A percentile compares a stretch with the other conserved stretches of the same genome.
These are phyloP conservation scores for Propithecus perrieri DNA, from an alignment of 2,797 vertebrate genomes.

Conservation along the genomic window DNA sequence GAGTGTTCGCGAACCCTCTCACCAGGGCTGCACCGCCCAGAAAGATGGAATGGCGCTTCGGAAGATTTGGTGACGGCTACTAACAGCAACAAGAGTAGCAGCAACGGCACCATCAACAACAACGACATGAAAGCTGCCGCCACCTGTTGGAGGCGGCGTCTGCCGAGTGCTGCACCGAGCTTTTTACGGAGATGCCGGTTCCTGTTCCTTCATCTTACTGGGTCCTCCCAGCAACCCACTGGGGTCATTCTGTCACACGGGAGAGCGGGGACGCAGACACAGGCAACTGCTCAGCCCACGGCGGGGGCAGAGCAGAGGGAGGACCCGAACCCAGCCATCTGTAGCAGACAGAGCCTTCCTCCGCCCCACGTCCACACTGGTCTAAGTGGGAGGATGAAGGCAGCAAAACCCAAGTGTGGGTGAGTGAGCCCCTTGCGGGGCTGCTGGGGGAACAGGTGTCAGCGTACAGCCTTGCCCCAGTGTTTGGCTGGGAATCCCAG, in stretches of 20 bases:
- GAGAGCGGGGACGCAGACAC: not conserved
- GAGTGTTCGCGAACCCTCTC: not conserved
- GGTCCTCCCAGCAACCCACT: not conserved
- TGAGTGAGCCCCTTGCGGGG: rapidly evolving
- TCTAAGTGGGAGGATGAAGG: not conserved
- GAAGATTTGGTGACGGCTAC: not conserved
- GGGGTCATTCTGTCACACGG: not conserved
- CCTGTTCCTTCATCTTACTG: not conserved
- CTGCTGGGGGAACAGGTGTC: not conserved
- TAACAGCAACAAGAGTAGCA: not conserved
- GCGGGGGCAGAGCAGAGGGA: not conserved
- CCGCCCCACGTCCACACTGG: rapidly evolving
- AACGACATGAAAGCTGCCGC: not conserved
- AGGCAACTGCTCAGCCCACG: not conserved
- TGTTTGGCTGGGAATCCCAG: not conserved
- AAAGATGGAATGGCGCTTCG: not conserved
- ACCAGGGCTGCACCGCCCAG: not conserved
- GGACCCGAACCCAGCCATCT: too few species aligned
- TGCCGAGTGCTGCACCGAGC: not conserved
- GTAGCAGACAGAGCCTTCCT: not conserved
- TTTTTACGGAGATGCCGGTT: not conserved
- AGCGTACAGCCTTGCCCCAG: rapidly evolving
- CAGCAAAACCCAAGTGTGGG: not conserved
- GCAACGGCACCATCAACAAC: too few species aligned
- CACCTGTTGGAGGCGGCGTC: not conserved